phyloP scores from a whole-genome alignment of 2,797 vertebrate species.

The Sebastiscus tertius region DNA sequence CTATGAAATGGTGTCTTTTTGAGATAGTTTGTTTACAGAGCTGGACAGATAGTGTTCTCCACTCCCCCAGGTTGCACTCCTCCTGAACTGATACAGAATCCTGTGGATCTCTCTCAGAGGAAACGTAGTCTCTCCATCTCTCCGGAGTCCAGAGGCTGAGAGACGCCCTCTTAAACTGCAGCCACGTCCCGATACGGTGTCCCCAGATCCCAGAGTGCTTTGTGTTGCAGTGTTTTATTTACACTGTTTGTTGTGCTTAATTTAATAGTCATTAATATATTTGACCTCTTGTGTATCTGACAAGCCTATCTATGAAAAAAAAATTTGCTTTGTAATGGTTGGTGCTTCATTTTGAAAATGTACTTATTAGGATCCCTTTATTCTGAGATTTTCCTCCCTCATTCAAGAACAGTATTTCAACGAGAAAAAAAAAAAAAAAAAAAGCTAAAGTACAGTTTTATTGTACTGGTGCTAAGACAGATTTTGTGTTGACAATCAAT shows the following conservation, averaged over 20 bases:
- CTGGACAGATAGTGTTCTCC: conserved; percentile 50
- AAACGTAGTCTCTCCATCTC: conserved; percentile 38
- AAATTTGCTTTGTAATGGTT: conserved; percentile 83
- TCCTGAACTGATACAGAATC: conserved; percentile 64
- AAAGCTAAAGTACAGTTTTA: conserved; percentile 96
- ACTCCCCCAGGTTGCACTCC: conserved; percentile 39
- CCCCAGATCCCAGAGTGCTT: conserved; percentile 74
- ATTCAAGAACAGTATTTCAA: conserved; percentile 86
- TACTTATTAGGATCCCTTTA: conserved; percentile 84
- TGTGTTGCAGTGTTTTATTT: conserved; percentile 83
- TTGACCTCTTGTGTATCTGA: conserved; percentile 85
- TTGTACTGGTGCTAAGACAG: conserved; percentile 99
- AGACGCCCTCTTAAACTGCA: conserved; percentile 55
- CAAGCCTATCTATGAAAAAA: conserved; percentile 77
- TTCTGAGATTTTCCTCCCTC: conserved; percentile 79
- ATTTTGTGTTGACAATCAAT: conserved; percentile 92
- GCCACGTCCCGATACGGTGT: conserved; percentile 55
- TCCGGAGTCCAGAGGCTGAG: conserved; percentile 45
- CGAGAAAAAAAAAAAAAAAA: conserved; percentile 70
- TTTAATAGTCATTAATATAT: conserved; percentile 91
- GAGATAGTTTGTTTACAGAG: conserved; percentile 71
- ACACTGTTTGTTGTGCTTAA: conserved; percentile 86
- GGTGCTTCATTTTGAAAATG: conserved; percentile 86
- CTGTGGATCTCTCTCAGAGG: conserved; percentile 69
- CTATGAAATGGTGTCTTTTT: conserved; percentile 28